Conservation (phyloP, 2,797 vertebrate species). For the Enteromius paludinosus region DNA sequence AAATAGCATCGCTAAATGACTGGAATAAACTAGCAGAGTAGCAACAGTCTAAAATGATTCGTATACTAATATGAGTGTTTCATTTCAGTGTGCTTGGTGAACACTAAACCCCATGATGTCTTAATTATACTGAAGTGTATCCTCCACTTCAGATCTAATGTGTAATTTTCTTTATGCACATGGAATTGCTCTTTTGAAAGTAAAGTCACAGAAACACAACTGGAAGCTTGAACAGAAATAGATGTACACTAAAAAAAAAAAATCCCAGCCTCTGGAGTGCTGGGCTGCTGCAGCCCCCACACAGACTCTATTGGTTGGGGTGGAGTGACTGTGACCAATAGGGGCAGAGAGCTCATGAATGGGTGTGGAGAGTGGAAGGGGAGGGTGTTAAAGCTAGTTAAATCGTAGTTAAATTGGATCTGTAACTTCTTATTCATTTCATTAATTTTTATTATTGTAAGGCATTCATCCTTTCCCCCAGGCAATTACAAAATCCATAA, state of each 20-base stretch:
- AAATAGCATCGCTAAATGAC: background rate
- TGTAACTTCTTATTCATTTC: background rate
- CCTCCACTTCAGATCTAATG: background rate
- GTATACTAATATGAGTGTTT: background rate
- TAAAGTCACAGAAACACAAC: conserved; percentile 9
- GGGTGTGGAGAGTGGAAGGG: conserved; percentile 46
- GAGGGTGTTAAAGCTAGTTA: conserved; percentile 62
- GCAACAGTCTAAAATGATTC: background rate
- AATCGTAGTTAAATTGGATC: background rate
- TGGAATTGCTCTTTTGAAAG: conserved; percentile 3
- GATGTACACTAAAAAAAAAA: conserved; percentile 70
- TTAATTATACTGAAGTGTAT: conserved; percentile 2
- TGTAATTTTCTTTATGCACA: background rate
- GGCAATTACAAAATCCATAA: background rate
- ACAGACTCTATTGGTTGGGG: conserved; percentile 78
- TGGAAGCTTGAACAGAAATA: conserved; percentile 74
- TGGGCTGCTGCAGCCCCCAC: conserved; percentile 79
- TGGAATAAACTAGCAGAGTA: background rate
- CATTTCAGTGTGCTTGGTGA: background rate
- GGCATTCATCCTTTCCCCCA: background rate
- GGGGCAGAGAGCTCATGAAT: conserved; percentile 66
- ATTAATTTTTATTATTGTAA: background rate
- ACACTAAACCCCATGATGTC: background rate
- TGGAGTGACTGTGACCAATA: conserved; percentile 80
- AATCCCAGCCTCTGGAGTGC: conserved; percentile 77